Conservation (phyloP, 2,797 vertebrate species). For the Mormyrus hasselquistii region DNA sequence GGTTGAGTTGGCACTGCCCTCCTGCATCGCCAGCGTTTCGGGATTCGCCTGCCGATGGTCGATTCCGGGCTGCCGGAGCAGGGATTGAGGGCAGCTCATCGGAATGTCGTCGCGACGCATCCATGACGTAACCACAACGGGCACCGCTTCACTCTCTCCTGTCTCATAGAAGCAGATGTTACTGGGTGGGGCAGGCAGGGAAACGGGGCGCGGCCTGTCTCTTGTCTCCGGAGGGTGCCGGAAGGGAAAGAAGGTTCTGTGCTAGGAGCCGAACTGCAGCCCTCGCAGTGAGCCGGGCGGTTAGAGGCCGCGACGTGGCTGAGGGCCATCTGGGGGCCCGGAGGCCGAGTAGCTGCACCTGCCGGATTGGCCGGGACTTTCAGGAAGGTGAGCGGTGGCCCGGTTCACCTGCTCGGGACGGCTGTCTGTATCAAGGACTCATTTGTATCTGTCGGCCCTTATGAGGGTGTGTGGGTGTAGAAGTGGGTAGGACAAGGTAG, state of each 20-base stretch:
- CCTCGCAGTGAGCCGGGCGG: not conserved
- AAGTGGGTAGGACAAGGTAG: not conserved
- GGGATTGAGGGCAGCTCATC: not conserved
- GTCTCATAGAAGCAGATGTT: not conserved
- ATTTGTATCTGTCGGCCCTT: conserved; percentile 16
- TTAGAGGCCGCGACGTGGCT: conserved; percentile 27
- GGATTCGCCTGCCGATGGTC: not conserved
- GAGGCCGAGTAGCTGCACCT: conserved; percentile 27
- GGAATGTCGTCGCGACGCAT: not conserved
- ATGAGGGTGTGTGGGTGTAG: not conserved
- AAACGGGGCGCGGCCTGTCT: not conserved
- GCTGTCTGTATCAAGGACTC: conserved; percentile 9
- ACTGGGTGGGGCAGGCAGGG: not conserved
- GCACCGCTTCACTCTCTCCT: not conserved
- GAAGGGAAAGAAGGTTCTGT: not conserved
- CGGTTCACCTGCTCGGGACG: conserved; percentile 25
- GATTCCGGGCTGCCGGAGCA: not conserved
- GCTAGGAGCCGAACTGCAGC: not conserved
- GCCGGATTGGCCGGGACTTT: conserved; percentile 25
- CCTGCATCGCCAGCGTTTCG: conserved; percentile 15
- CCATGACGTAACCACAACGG: not conserved
- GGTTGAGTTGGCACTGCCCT: conserved; percentile 17
- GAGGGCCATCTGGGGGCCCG: conserved; percentile 25
- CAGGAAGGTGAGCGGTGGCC: conserved; percentile 35
- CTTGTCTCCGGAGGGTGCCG: not conserved